Evolutionary conservation across 30 jellyfish, hydroid and myxozoan genomes (phyloP).

Genomic region (Chrysaora quinquecirrha): DNA sequence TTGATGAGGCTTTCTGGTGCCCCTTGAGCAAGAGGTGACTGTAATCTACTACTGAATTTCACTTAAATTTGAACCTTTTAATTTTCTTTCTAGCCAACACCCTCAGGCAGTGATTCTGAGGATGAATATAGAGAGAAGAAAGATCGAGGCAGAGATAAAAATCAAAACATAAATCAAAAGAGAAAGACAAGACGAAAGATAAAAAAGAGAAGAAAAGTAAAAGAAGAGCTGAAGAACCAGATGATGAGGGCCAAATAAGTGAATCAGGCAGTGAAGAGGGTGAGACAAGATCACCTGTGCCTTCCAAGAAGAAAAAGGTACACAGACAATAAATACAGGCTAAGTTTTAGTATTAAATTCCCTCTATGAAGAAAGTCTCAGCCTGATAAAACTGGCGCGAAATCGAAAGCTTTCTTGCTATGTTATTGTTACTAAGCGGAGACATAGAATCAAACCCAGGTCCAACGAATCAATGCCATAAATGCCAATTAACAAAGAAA

Average conservation of each 20-base stretch:
- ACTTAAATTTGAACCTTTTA: no score
- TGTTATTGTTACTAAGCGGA: no score
- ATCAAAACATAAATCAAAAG: conserved; percentile 58
- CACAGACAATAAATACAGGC: conserved; percentile 37
- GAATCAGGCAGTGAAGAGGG: conserved; percentile 86
- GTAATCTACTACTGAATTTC: background rate
- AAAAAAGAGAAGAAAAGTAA: conserved; percentile 47
- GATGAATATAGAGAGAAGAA: conserved; percentile 64
- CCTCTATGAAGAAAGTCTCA: background rate
- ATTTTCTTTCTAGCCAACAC: conserved; percentile 56
- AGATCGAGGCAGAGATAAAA: conserved; percentile 53
- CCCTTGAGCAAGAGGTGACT: no score
- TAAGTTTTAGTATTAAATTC: background rate
- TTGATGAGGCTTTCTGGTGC: no score
- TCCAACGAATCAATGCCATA: no score
- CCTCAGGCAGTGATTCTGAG: conserved; percentile 74
- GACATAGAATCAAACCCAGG: no score
- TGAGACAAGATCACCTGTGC: conserved; percentile 70
- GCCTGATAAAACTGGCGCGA: background rate
- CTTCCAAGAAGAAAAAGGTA: conserved; percentile 74
- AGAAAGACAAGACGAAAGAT: conserved; percentile 39
- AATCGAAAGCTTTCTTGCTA: no score
- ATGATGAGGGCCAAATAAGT: conserved; percentile 27
- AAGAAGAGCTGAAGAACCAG: conserved; percentile 5
- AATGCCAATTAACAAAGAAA: no score